These are phyloP conservation scores for Nephrotoma appendiculata DNA, from an alignment of 2,888 invertebrate species.

Conservation along the genomic window DNA sequence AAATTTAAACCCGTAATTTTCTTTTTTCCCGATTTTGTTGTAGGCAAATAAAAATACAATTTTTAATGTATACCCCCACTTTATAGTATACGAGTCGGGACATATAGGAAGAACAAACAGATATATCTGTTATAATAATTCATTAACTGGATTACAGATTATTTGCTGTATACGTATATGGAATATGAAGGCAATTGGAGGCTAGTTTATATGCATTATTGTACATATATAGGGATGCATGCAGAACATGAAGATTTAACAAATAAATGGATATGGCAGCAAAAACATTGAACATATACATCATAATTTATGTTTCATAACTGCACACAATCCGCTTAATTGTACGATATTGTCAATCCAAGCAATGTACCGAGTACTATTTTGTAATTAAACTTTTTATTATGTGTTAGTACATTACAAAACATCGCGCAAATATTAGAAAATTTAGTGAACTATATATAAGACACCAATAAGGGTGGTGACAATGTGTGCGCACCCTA, in stretches of 20 bases:
- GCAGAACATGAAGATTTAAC: background rate
- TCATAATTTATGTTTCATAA: background rate
- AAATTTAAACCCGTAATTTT: background rate
- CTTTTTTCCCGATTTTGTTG: background rate
- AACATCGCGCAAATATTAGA: too few species aligned
- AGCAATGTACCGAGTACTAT: background rate
- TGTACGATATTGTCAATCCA: conserved; percentile 2
- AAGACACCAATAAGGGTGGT: too few species aligned
- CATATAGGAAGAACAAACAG: background rate
- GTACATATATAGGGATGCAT: background rate
- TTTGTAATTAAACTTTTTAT: background rate
- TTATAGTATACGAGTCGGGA: background rate
- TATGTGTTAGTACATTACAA: background rate
- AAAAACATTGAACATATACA: background rate
- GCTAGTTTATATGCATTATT: background rate
- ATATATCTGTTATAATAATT: background rate
- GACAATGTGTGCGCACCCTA: too few species aligned
- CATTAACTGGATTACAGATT: conserved; percentile 3
- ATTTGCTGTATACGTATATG: background rate
- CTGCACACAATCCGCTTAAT: background rate
- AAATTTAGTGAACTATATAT: too few species aligned
- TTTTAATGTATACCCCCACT: background rate
- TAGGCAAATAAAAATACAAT: background rate
- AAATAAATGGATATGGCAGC: background rate
- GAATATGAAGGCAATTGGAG: background rate